Evolutionary conservation across 2,888 invertebrate species (phyloP), one percentile per base, ranked within the genome.

Genomic region (Troilus luridus): DNA sequence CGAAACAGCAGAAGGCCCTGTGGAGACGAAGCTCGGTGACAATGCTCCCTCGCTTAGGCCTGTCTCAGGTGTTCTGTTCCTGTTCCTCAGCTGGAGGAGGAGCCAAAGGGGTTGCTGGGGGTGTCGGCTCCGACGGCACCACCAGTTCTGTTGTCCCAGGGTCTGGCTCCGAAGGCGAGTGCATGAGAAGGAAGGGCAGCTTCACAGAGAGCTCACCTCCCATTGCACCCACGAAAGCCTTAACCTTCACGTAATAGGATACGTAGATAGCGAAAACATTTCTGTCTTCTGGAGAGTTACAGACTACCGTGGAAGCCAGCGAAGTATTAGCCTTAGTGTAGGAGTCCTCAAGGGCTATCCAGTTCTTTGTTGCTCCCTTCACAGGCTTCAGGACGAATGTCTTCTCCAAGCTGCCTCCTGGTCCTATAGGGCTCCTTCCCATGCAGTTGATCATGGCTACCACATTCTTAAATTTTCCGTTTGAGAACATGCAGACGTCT

Each of bases 401-500:
- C 92, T 96, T 95, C 41, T 95, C 95, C 85, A 96, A 94, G 19
- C 93, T 92, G 0, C 95, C 95, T 54, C 95, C 95, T 0, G 97
- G 96, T 67, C 95, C 94, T 11, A 97, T 95, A 0, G 97, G 96
- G 93, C 95, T 96, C 91, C 95, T 95, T 0, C 96, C 96, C 92
- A 95, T 95, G 92, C 96, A 95, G 92, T 96, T 96, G 89, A 95
- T 94, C 92, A 95, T 93, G 1, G 97, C 98, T 1, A 98, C 98
- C n/a, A 97, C 96, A 94, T 98, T 98, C 94, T 98, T 98, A 95
- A 98, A 98, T 94, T 98, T 98, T 0, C 98, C 98, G 93, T 98
- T 98, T 93, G 98, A 98, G 94, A 98, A 98, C 97, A 98, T 98
- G 94, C 98, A 98, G 0, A 98, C 98, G 94, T 98, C 98, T 56